Evolutionary conservation across 2,888 invertebrate genomes (phyloP), one percentile per base, ranked within the genome.

Genomic region (Platerodrilus igneus): DNA sequence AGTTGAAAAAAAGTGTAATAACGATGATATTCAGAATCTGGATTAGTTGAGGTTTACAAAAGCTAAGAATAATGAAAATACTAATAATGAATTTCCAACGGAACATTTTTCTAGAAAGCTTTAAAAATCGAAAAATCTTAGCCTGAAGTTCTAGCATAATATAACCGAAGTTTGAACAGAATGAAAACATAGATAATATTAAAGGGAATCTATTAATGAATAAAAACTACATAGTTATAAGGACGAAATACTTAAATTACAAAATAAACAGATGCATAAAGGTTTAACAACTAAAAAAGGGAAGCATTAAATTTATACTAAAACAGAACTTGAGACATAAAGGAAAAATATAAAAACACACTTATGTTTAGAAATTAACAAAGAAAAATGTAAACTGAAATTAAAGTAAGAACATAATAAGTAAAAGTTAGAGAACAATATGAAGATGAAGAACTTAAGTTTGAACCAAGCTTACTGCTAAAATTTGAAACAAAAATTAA

Each of bases 201-300:
- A 75, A 75, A 52, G 72, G 75, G 46, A 77, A 78, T 33, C 71
- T 78, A 54, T 72, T 76, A 43, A 70, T 70, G 63, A 66, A 41
- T 58, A 60, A 18, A 70, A 70, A 51, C 50, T 74, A 18, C 57
- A 64, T 1, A 57, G 59, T 13, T 66, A 63, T 29, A 69, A 62
- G 46, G 56, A 58, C 1, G 60, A 70, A 31, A 32, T 72, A 14
- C 66, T 60, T 33, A 59, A 62, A 37, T 62, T 62, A 4, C 68
- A 68, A 41, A 62, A 63, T 43, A 47, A 76, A 58, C 65, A 79
- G 67, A 53, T 77, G 60, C 67, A 76, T 59, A 63, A 72, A 62
- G 73, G 76, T 64, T 57, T 73, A 16, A 59, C 64, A 20, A 55
- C 56, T 14, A 66, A 69, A 54, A 59, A 65, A 48, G 37, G 51